Percentiles rank a stretch among this genome's conserved stretches.
These are phyloP conservation scores for Oconnorella tubifera DNA, from an alignment of 2,888 invertebrate genomes.

Conservation along the genomic window DNA sequence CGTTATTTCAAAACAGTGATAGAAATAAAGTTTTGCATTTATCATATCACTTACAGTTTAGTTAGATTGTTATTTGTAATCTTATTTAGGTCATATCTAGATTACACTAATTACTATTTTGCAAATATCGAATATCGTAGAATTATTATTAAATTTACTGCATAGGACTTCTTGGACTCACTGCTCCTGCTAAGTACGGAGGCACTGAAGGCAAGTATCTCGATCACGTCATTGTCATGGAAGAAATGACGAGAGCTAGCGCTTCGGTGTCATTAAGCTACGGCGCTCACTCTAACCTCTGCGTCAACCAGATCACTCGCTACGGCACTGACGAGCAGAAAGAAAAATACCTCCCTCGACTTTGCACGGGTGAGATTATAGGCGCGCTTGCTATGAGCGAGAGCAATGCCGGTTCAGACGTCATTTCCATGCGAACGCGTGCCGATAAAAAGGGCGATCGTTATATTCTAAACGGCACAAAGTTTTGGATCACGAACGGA, in stretches of 20 bases:
- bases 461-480: constrained; percentile 89
- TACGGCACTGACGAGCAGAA: constrained; percentile 91
- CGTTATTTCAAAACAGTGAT: too few species aligned
- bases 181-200: constrained; percentile 73
- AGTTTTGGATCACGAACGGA: constrained; percentile 99
- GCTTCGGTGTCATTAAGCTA: constrained; percentile 80
- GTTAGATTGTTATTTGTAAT: too few species aligned
- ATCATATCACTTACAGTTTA: too few species aligned
- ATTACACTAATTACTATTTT: too few species aligned
- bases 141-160: too few species aligned
- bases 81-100: too few species aligned
- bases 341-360: constrained; percentile 49
- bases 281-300: constrained; percentile 95
- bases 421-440: constrained; percentile 88
- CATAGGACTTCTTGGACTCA: constrained; percentile 81
- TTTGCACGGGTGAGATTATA: constrained; percentile 87
- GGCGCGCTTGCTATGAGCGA: constrained; percentile 98
- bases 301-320: constrained; percentile 89
- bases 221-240: constrained; percentile 88
- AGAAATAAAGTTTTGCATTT: too few species aligned
- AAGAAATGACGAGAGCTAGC: constrained; percentile 85
- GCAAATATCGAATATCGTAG: too few species aligned
- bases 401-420: constrained; percentile 87
- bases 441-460: constrained; percentile 86
- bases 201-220: constrained; percentile 86